Percentiles rank a stretch among this genome's conserved stretches.
These are phyloP conservation scores for Reinhardtius hippoglossoides DNA, from an alignment of 2,113 vertebrate species.

Conservation along the genomic window DNA sequence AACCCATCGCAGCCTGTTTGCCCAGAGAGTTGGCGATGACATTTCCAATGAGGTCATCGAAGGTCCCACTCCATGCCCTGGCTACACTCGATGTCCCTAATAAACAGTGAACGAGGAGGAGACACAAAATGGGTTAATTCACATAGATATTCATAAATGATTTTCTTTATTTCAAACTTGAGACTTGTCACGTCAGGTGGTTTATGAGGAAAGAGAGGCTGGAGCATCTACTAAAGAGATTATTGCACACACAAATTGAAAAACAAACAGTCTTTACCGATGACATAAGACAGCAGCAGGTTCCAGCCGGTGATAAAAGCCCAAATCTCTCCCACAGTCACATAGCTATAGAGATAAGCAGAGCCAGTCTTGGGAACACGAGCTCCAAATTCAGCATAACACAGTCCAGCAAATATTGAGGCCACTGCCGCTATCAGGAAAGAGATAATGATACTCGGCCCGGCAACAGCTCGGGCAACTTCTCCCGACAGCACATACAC, in stretches of 20 bases:
- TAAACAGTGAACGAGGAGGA: neutral
- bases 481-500: slow-evolving; percentile 89
- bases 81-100: slow-evolving; percentile 88
- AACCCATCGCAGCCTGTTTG: slow-evolving; percentile 68
- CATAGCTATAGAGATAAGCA: slow-evolving; percentile 89
- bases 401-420: slow-evolving; percentile 87
- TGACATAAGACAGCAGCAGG: slow-evolving; percentile 88
- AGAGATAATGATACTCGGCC: slow-evolving; percentile 87
- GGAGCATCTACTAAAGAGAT: neutral
- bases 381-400: slow-evolving; percentile 88
- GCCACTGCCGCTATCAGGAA: slow-evolving; percentile 88
- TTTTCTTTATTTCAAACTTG: neutral
- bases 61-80: slow-evolving; percentile 88
- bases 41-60: slow-evolving; percentile 86
- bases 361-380: slow-evolving; percentile 87
- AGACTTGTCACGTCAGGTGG: neutral
- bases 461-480: slow-evolving; percentile 83
- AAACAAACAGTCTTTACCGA: slow-evolving; percentile 77
- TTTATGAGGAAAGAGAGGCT: neutral
- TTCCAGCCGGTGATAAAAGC: slow-evolving; percentile 90
- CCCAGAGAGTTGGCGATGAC: slow-evolving; percentile 79
- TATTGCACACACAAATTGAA: neutral
- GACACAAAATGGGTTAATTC: neutral
- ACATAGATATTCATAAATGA: too few relatives aligned
- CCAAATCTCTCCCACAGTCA: slow-evolving; percentile 88